Evolutionary conservation across 1,140 invertebrate species (phyloP).

Genomic region (Calycopis cecrops): DNA sequence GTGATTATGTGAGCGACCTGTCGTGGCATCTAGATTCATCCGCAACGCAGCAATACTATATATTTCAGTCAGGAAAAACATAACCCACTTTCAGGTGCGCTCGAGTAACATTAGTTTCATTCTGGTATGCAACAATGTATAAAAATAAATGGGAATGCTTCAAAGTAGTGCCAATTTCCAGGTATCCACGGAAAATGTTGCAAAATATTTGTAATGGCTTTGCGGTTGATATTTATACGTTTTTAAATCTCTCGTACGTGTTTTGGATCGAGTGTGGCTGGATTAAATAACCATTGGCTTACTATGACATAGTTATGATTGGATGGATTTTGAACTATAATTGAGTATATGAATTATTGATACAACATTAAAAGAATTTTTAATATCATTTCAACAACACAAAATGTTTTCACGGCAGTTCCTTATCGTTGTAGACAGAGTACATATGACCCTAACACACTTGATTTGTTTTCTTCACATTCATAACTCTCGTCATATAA

Average conservation of each 20-base stretch:
- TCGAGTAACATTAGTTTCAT: too few relatives aligned
- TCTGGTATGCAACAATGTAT: constrained; percentile 1
- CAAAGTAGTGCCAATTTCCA: constrained; percentile 10
- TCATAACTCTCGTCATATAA: too few relatives aligned
- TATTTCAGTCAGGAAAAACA: too few relatives aligned
- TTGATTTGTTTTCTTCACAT: too few relatives aligned
- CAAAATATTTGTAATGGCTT: constrained; percentile 7
- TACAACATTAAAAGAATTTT: neutral
- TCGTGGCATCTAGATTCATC: too few relatives aligned
- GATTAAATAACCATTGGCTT: constrained; percentile 1
- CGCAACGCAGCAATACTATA: too few relatives aligned
- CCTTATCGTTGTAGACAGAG: too few relatives aligned
- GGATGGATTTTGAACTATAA: constrained; percentile 3
- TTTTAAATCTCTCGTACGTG: constrained; percentile 5
- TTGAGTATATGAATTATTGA: neutral
- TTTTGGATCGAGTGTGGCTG: neutral
- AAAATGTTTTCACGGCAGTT: too few relatives aligned
- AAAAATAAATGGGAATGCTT: neutral
- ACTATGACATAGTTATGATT: constrained; percentile 1
- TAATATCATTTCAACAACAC: neutral
- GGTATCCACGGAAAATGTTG: neutral
- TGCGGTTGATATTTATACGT: constrained; percentile 5
- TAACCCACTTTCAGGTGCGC: too few relatives aligned
- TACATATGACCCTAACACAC: too few relatives aligned
- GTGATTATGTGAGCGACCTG: too few relatives aligned